A percentile compares a stretch with the other conserved stretches of the same genome.
phyloP scores from a whole-genome alignment of 2,797 vertebrate species.

The Epinephelus awoara region DNA sequence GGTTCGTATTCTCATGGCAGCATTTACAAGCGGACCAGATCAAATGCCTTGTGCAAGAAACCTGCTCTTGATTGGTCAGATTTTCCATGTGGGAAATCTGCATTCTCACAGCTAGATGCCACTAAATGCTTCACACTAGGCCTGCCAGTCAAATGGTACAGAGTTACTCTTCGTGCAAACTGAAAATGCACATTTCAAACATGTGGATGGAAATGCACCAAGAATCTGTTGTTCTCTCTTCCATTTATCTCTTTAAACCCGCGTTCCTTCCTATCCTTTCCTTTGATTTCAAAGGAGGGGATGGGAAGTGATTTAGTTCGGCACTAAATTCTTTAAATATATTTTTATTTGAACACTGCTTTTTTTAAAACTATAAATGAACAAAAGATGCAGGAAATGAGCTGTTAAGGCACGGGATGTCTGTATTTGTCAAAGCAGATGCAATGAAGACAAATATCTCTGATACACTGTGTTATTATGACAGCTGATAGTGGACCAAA shows the following conservation, averaged over 20 bases:
- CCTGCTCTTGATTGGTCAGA: too few species aligned
- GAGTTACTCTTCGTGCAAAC: too few species aligned
- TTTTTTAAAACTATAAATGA: slow-evolving; percentile 17
- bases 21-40: too few species aligned
- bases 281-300: too few species aligned
- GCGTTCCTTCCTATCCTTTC: not conserved
- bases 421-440: slow-evolving; percentile 4
- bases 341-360: not conserved
- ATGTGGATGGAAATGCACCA: not conserved
- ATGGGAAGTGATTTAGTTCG: not conserved
- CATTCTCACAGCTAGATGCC: too few species aligned
- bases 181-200: not conserved
- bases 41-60: too few species aligned
- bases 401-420: not conserved
- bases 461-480: not conserved
- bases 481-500: not conserved
- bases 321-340: not conserved
- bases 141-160: not conserved
- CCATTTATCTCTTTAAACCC: not conserved
- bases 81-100: too few species aligned
- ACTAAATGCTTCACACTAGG: too few species aligned
- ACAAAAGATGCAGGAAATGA: slow-evolving; percentile 17
- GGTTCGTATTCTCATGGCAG: too few species aligned
- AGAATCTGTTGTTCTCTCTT: not conserved
- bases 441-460: not conserved